Conservation (phyloP, 2,797 vertebrate species). For the Melanotaenia boesemani region DNA sequence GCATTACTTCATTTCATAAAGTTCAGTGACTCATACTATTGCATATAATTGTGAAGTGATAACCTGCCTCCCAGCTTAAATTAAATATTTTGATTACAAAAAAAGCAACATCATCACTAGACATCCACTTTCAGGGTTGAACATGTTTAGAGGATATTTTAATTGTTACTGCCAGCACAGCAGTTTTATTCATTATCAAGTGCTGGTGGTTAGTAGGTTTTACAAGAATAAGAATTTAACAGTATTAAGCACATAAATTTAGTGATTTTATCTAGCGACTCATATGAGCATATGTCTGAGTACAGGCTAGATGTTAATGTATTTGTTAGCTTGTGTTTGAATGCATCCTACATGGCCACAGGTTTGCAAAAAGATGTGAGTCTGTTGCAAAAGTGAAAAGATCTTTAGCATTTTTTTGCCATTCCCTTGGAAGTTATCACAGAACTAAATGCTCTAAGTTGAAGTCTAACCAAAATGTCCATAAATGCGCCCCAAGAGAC, state of each 20-base stretch:
- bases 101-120: neutral
- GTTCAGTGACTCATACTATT: conserved; percentile 44
- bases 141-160: neutral
- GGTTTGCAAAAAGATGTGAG: conserved; percentile 33
- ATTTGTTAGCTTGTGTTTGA: conserved; percentile 24
- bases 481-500: conserved; percentile 10
- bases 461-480: conserved; percentile 15
- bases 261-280: neutral
- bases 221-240: neutral
- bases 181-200: neutral
- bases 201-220: neutral
- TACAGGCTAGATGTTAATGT: neutral
- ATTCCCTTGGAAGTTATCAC: conserved; percentile 4
- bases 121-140: neutral
- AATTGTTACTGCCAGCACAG: neutral
- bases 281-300: neutral
- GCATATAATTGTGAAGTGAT: conserved; percentile 28
- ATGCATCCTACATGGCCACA: conserved; percentile 25
- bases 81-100: conserved; percentile 5
- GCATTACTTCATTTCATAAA: conserved; percentile 23
- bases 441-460: conserved; percentile 14
- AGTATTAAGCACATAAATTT: neutral
- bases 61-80: conserved; percentile 1
- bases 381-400: conserved; percentile 26
- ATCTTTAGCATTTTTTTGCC: conserved; percentile 16